Base-by-base conservation (phyloP, 2,888 invertebrate genomes). In the Germaria angustata region DNA sequence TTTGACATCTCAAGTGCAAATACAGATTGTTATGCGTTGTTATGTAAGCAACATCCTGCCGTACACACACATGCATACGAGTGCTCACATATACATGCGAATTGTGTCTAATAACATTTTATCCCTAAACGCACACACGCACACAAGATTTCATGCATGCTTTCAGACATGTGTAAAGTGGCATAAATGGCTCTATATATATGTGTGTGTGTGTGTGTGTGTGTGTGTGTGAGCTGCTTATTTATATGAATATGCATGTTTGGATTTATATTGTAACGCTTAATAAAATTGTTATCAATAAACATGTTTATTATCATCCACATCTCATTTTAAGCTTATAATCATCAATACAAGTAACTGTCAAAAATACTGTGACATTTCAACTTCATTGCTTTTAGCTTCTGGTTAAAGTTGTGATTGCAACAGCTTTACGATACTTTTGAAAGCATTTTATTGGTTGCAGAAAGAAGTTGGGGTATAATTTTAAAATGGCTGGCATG, bases 1-100 rank as follows among this genome's bases (percentile, higher is more conserved):
- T 80, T 80, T 80, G 80, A 75, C 51, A 61, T 36, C 13, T 75
- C 65, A 73, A 75, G 73, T 53, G 80, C 63, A 61, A 75, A 61
- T 51, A 20, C 36, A 32, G 22, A 51, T 22, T 59, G 36, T 55
- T 44, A 32, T 22, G 17, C 24, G 24, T 46, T 57, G 65, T 22
- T 34, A 49, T 76, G 32, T 24, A n/a, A 17, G 49, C 34, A 36
- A 34, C 15, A n/a, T n/a, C 8, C 13, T 22, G 11, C 6, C 5
- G 8, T 32, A 5, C 28, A 8, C 2, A 7, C n/a, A n/a, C n/a
- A n/a, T n/a, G n/a, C n/a, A n/a, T n/a, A n/a, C n/a, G n/a, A n/a
- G n/a, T n/a, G n/a, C 49, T 13, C 13, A 2, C n/a, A 24, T n/a
- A 28, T 32, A 1, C 9, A 15, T 22, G 1, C n/a, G 36, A 59